phyloP scores from a whole-genome alignment of 2,797 vertebrate species.

The Molossus molossus region DNA sequence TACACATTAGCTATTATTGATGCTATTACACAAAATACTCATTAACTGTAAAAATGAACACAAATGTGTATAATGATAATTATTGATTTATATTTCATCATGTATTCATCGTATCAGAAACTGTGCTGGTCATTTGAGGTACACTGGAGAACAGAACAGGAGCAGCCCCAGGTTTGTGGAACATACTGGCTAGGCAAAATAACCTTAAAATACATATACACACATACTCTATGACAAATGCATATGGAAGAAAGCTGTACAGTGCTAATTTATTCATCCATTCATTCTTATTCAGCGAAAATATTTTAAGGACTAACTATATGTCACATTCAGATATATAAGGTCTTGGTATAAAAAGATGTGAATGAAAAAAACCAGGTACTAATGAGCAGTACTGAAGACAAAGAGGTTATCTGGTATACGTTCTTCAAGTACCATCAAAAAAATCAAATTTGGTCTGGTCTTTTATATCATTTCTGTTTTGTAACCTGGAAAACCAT shows the following conservation, averaged over 20 bases:
- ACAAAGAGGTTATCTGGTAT: not conserved
- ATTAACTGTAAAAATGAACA: constrained; percentile 27
- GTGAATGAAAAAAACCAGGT: not conserved
- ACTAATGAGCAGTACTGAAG: not conserved
- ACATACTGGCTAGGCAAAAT: not conserved
- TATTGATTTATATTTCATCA: not conserved
- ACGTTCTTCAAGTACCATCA: not conserved
- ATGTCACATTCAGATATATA: not conserved
- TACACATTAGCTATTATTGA: not conserved
- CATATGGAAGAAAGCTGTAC: not conserved
- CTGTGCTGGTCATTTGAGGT: not conserved
- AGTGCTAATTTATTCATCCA: not conserved
- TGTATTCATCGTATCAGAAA: not conserved
- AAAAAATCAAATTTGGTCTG: not conserved
- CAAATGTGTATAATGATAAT: not conserved
- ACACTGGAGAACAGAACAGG: not conserved
- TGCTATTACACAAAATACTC: not conserved
- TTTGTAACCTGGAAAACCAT: constrained; percentile 1
- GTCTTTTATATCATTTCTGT: not conserved
- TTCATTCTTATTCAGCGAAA: constrained; percentile 2
- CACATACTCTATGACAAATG: not conserved
- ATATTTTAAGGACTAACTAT: not conserved
- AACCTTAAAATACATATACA: not conserved
- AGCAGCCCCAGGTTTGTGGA: not conserved
- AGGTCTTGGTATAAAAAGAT: not conserved